These are phyloP conservation scores for Procambarus virginalis DNA, from an alignment of 1,140 invertebrate species.

Conservation along the genomic window DNA sequence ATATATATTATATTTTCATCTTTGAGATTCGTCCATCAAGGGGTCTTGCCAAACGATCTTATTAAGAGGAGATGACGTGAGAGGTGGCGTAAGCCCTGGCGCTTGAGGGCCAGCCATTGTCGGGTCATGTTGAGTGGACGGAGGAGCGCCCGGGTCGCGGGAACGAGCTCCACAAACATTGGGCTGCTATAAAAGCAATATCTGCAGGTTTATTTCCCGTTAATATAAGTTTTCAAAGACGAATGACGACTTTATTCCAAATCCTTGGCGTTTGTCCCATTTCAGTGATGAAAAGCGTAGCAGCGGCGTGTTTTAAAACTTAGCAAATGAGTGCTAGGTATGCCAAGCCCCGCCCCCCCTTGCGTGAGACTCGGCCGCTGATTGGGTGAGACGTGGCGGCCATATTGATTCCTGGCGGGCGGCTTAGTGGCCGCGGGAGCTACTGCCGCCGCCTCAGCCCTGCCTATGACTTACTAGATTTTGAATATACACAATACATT, in stretches of 20 bases:
- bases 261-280: conserved; percentile 65
- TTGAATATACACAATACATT: conserved; percentile 10
- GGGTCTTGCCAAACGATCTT: neutral
- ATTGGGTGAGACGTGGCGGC: conserved; percentile 43
- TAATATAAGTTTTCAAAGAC: conserved; percentile 66
- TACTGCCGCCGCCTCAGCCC: neutral
- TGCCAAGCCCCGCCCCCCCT: conserved; percentile 57
- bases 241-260: conserved; percentile 68
- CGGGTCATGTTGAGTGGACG: conserved; percentile 19
- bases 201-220: conserved; percentile 59
- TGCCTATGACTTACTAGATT: neutral
- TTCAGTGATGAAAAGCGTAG: conserved; percentile 63
- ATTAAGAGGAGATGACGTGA: conserved; percentile 1
- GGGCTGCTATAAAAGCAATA: conserved; percentile 62
- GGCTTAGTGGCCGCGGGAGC: conserved; percentile 35
- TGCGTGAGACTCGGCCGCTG: conserved; percentile 15
- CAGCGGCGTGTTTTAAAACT: conserved; percentile 55
- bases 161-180: conserved; percentile 34
- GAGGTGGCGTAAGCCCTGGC: neutral
- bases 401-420: conserved; percentile 58
- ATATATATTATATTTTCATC: neutral
- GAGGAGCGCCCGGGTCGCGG: neutral
- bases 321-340: conserved; percentile 63
- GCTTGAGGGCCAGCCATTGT: conserved; percentile 25
- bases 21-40: neutral